phyloP scores from a whole-genome alignment of 1,140 invertebrate genomes.

The Drosophila virilis region DNA sequence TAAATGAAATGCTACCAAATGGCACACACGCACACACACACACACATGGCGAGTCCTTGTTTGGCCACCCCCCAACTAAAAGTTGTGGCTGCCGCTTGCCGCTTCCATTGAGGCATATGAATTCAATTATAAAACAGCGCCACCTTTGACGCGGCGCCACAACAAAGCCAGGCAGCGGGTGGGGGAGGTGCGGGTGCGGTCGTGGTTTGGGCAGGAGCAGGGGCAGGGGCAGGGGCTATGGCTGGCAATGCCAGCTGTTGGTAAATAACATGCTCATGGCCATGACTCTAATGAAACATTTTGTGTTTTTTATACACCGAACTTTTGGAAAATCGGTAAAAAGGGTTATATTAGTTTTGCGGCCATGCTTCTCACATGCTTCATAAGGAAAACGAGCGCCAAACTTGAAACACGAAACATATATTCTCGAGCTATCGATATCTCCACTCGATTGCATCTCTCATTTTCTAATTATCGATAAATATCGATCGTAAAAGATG shows the following conservation, averaged over 20 bases:
- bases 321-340: too few species aligned
- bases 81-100: slow-evolving; percentile 44
- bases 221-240: neutral
- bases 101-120: slow-evolving; percentile 83
- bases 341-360: too few species aligned
- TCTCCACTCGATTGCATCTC: too few species aligned
- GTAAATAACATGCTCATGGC: slow-evolving; percentile 52
- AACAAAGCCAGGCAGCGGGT: slow-evolving; percentile 22
- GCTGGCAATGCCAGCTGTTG: slow-evolving; percentile 54
- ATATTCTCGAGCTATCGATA: too few species aligned
- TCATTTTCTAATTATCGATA: too few species aligned
- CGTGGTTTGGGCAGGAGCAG: neutral
- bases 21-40: slow-evolving; percentile 8
- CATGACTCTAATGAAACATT: slow-evolving; percentile 69
- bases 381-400: too few species aligned
- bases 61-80: slow-evolving; percentile 23
- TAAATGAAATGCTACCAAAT: slow-evolving; percentile 76
- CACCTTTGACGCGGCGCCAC: slow-evolving; percentile 65
- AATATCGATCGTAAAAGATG: too few species aligned
- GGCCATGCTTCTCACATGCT: too few species aligned
- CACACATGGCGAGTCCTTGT: slow-evolving; percentile 15
- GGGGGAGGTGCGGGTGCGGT: neutral
- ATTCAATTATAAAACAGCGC: slow-evolving; percentile 83
- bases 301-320: slow-evolving; percentile 22
- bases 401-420: too few species aligned